Evolutionary conservation across 1,140 invertebrate species (phyloP).

Genomic region (Aphis gossypii): DNA sequence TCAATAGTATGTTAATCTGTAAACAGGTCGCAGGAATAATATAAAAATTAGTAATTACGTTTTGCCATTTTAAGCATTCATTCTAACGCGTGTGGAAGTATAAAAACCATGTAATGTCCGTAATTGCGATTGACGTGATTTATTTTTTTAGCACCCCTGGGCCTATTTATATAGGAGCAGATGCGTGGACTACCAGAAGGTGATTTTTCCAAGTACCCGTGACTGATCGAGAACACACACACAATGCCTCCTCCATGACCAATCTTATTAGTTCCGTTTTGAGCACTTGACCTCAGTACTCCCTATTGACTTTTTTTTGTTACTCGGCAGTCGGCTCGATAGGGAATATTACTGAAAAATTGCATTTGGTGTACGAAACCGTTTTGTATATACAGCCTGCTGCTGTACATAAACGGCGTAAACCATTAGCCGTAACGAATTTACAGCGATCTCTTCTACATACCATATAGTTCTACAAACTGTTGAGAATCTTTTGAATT

Average conservation of each 20-base stretch:
- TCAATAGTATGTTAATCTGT: background rate
- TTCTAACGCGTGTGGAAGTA: background rate
- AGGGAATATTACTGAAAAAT: constrained; percentile 30
- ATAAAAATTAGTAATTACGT: background rate
- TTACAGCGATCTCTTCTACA: background rate
- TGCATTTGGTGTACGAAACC: background rate
- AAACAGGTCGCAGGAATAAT: background rate
- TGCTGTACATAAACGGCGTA: background rate
- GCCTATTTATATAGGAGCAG: constrained; percentile 14
- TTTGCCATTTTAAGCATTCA: background rate
- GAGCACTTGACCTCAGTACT: constrained; percentile 50
- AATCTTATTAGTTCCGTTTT: constrained; percentile 58
- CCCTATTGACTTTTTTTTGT: constrained; percentile 45
- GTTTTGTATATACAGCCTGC: background rate
- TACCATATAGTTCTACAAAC: background rate
- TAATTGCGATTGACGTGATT: constrained; percentile 14
- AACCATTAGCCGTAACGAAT: constrained; percentile 24
- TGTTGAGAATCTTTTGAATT: background rate
- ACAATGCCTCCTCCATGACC: constrained; percentile 57
- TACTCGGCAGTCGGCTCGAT: background rate
- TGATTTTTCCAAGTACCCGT: constrained; percentile 57
- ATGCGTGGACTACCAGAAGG: constrained; percentile 55
- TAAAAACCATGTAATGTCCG: background rate
- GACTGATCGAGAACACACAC: constrained; percentile 54
- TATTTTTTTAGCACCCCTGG: constrained; percentile 53